Evolutionary conservation across 1,140 invertebrate genomes (phyloP), one percentile per base, ranked within the genome.

Genomic region (Cotesia typhae): DNA sequence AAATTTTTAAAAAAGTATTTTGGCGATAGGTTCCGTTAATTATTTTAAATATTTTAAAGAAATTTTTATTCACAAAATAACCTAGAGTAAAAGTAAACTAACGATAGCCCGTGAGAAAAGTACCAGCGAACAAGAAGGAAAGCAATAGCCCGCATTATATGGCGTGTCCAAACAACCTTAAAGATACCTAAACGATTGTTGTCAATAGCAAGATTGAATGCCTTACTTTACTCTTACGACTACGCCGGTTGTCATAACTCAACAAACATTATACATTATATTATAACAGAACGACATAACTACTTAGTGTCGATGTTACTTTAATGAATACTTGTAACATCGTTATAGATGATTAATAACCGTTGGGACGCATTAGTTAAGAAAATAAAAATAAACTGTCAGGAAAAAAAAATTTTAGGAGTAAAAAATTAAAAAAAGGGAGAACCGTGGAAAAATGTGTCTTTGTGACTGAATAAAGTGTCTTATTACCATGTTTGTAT

Each of bases 341-440:
- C 73, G 74, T 74, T 73, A 64, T 59, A 52, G 10, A 66, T 80
- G 76, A 80, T 80, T 80, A 79, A 80, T 75, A 71, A 67, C 73
- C 69, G 28, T 38, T n/a, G 17, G 17, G 47, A 47, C 10, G n/a
- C 61, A 38, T 68, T 28, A 64, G 36, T 65, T 55, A 47, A 47
- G 41, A 47, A 47, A 47, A 47, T 47, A 47, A 47, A 47, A 47
- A 47, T 47, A 47, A 47, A 47, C 5, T 47, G 41, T 47, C 9
- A 53, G 47, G 52, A 0, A 6, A 74, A 71, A 72, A 67, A 72
- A 57, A 66, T 6, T 52, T 51, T n/a, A 55, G 41, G 51, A 20
- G 37, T 59, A 69, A 63, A 71, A 67, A 68, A 67, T 47, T 37
- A 53, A 69, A 53, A 41, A 38, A 47, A 9, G 38, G 51, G 60